Base-by-base conservation (phyloP, 2,797 vertebrate genomes). In the Chrosomus eos region DNA sequence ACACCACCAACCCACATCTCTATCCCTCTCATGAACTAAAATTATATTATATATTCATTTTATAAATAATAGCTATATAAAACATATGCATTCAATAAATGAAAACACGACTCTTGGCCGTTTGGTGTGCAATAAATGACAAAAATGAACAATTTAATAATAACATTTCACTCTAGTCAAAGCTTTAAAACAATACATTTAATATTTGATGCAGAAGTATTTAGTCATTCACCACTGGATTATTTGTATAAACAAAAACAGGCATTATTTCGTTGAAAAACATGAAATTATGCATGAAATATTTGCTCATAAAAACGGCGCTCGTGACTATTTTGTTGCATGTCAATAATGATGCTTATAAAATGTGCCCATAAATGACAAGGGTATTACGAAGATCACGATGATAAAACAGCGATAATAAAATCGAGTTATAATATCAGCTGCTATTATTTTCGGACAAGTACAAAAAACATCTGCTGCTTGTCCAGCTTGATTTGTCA, bases 1-100 rank as follows among this genome's bases (percentile, higher is more conserved):
- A 90, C 94, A 92, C 91, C 92, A 94, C 93, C 94, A 95, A 94
- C 94, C 95, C 94, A 94, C 93, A 93, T 94, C 93, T 95, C 91
- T 84, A 87, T 92, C 80, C 84, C 76, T 89, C 85, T 84, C 74
- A 82, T 86, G 83, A 91, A 88, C 87, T 88, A 86, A 81, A 87
- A 74, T 31, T 76, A 82, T 68, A 60, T 67, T 74, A 81, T 23
- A 77, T 68, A 80, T 38, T n/a, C 23, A 38, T 38, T 51, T 60
- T 83, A 75, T 21, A 68, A 18, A 79, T 70, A 48, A 51, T 28
- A n/a, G n/a, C n/a, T n/a, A n/a, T n/a, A n/a, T n/a, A 28, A 67
- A 68, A 70, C 5, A 66, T 33, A 77, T 6, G 55, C 67, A 75
- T 79, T 51, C 21, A 62, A 33, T 19, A 48, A 62, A 75, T 11